Base-by-base conservation (phyloP, 2,888 invertebrate species). In the Anthrax anthrax region DNA sequence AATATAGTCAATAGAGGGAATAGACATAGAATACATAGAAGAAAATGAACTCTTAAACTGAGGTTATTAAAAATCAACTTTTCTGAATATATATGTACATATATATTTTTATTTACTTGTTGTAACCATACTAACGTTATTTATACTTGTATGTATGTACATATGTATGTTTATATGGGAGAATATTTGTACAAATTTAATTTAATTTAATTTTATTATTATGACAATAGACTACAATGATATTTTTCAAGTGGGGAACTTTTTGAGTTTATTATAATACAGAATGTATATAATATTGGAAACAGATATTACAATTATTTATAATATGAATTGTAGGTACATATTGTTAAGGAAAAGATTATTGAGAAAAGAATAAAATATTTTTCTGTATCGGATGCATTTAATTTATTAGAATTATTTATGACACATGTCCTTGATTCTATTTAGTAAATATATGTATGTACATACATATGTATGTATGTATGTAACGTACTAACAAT, bases 381-480 rank as follows among this genome's bases (percentile, higher is more conserved):
- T 40, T 46, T 39, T 49, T 57, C 58, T 57, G 61, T 59, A 60
- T 60, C 60, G 63, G 64, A 64, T 64, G 64, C 64, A 60, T 63
- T 64, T 64, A 64, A 64, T 64, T 64, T 64, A 64, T 63, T 64
- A 59, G 61, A 64, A 60, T 64, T 64, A 64, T 64, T 63, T 63
- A 64, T 62, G 63, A 59, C 59, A 60, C 53, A 55, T 55, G 54
- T 54, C 52, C 39, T 47, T 49, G 47, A 37, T 37, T 42, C 38
- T 42, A 42, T 43, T 34, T 32, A 18, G 36, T 16, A 16, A 17
- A 29, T 37, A 9, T 4, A 39, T 13, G 39, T n/a, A n/a, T n/a
- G 38, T 32, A n/a, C 34, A 23, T 36, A 17, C n/a, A 34, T 18
- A 36, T 17, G 13, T 18, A 18, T 29, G 38, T 9, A 13, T 39